Evolutionary conservation across 2,113 vertebrate genomes (phyloP).

Genomic region (Lamprologus speciosus): DNA sequence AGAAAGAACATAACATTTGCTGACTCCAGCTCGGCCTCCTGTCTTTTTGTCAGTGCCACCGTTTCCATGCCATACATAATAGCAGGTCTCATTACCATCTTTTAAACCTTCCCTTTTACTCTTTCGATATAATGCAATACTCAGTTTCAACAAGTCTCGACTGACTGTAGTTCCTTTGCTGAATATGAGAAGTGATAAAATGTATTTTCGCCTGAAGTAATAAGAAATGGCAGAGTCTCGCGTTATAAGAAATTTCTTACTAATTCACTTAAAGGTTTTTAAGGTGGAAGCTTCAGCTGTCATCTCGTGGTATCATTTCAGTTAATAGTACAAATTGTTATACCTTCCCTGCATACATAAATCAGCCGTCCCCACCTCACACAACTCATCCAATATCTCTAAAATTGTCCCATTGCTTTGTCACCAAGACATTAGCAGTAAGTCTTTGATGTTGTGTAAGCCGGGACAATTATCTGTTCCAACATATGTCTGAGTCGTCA

Average conservation of each 20-base stretch:
- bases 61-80: neutral
- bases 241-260: neutral
- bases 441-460: neutral
- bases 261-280: neutral
- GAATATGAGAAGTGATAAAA: neutral
- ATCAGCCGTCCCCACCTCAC: rapidly evolving
- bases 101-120: neutral
- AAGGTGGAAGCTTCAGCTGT: neutral
- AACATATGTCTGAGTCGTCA: neutral
- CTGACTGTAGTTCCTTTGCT: neutral
- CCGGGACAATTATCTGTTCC: no score
- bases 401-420: neutral
- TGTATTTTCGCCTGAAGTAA: neutral
- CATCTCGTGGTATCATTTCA: neutral
- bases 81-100: neutral
- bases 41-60: neutral
- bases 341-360: neutral
- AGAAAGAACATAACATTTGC: neutral
- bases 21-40: neutral
- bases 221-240: neutral
- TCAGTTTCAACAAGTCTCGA: neutral
- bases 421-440: neutral
- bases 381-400: no score
- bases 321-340: neutral
- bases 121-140: neutral